Conservation (phyloP, 2,113 vertebrate genomes). For the Clinocottus analis region DNA sequence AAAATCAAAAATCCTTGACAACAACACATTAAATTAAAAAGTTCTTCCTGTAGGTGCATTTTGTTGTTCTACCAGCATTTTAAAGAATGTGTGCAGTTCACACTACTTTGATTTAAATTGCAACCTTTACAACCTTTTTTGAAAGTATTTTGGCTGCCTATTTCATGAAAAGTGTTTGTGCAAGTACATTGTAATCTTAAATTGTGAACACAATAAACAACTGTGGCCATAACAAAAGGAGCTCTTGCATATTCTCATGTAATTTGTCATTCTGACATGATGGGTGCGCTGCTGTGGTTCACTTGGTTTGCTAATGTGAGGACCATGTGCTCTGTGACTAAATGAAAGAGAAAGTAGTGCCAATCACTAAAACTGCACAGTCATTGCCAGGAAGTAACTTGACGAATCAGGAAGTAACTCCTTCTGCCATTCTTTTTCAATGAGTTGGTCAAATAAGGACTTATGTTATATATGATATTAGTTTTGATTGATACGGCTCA, state of each 20-base stretch:
- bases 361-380: neutral
- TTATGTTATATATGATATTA: neutral
- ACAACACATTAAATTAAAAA: neutral
- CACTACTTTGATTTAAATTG: neutral
- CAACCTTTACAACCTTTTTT: neutral
- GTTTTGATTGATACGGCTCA: neutral
- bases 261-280: neutral
- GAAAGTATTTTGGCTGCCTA: neutral
- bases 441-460: neutral
- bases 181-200: neutral
- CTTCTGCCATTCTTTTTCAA: slow-evolving; percentile 29
- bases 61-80: slow-evolving; percentile 1
- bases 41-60: neutral
- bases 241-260: neutral
- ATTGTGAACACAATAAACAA: neutral
- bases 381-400: slow-evolving; percentile 27
- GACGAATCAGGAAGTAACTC: slow-evolving; percentile 31
- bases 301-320: slow-evolving; percentile 17
- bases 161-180: neutral
- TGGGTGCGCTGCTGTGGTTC: neutral
- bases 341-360: neutral
- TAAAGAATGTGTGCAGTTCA: neutral
- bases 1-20: slow-evolving; percentile 8
- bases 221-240: neutral
- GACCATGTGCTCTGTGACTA: neutral